These are phyloP conservation scores for Abrostola triplasia DNA, from an alignment of 2,888 invertebrate genomes.

Conservation along the genomic window DNA sequence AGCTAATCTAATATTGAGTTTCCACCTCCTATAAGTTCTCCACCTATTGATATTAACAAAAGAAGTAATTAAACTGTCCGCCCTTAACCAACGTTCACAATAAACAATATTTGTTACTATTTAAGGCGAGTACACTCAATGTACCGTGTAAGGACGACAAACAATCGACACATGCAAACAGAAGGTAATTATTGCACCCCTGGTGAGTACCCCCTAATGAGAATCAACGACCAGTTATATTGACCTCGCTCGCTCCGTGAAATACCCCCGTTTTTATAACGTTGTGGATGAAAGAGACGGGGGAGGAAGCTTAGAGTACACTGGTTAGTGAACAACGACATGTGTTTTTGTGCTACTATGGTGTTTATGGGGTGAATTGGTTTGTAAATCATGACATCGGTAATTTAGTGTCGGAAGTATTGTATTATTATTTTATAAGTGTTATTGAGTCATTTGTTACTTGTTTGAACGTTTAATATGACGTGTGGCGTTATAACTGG, in stretches of 20 bases:
- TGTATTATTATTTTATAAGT: conserved; percentile 12
- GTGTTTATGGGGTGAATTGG: conserved; percentile 62
- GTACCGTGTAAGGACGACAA: conserved; percentile 67
- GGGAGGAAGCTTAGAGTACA: conserved; percentile 56
- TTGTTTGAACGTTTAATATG: not conserved
- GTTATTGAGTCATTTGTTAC: conserved; percentile 2
- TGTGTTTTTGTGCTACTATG: conserved; percentile 71
- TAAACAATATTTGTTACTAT: conserved; percentile 83
- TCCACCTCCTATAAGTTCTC: conserved; percentile 19
- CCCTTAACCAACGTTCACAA: conserved; percentile 69
- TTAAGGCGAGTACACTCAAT: conserved; percentile 71
- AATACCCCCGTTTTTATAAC: conserved; percentile 18
- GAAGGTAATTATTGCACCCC: conserved; percentile 80
- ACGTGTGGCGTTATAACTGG: too few relatives aligned
- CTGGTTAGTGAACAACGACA: conserved; percentile 69
- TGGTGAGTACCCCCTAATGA: conserved; percentile 70
- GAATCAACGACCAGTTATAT: conserved; percentile 60
- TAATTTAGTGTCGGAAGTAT: conserved; percentile 35
- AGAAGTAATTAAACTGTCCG: conserved; percentile 73
- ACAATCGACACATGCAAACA: conserved; percentile 75
- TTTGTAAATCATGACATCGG: conserved; percentile 49
- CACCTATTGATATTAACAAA: conserved; percentile 59
- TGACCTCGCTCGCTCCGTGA: conserved; percentile 56
- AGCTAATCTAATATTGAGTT: conserved; percentile 21
- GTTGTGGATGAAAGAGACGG: conserved; percentile 21